Evolutionary conservation across 2,888 invertebrate genomes (phyloP).

Genomic region (Epirrita christyi): DNA sequence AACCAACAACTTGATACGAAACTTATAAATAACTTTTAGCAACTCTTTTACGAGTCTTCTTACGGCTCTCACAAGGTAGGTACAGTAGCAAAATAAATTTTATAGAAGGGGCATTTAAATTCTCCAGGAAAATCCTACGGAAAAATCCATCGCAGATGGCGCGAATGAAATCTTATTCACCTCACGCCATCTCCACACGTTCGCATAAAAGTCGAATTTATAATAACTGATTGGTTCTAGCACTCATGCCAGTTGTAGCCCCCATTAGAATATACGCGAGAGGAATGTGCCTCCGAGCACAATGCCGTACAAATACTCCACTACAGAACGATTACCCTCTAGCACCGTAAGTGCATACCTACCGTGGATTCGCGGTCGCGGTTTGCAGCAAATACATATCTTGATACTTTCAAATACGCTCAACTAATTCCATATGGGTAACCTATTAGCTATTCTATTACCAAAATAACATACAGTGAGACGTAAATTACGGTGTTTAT

Average conservation of each 20-base stretch:
- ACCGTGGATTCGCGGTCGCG: conserved; percentile 44
- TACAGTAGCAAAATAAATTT: not conserved
- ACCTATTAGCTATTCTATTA: no score
- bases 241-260: conserved; percentile 57
- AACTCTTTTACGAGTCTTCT: not conserved
- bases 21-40: not conserved
- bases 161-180: conserved; percentile 46
- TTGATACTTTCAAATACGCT: conserved; percentile 24
- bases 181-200: conserved; percentile 47
- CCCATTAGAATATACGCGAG: conserved; percentile 75
- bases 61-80: not conserved
- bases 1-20: not conserved
- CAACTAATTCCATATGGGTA: not conserved
- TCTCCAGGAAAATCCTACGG: conserved; percentile 22
- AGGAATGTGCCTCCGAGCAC: conserved; percentile 60
- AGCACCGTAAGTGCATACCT: conserved; percentile 56
- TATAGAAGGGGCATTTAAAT: conserved; percentile 20
- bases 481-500: no score
- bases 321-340: conserved; percentile 80
- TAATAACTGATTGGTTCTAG: conserved; percentile 66
- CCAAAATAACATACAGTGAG: no score
- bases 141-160: conserved; percentile 33
- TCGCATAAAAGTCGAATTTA: conserved; percentile 61
- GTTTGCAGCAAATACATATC: not conserved
- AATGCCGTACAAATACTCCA: conserved; percentile 72